Base-by-base conservation (phyloP, 1,140 invertebrate species). In the Rhyzopertha dominica region DNA sequence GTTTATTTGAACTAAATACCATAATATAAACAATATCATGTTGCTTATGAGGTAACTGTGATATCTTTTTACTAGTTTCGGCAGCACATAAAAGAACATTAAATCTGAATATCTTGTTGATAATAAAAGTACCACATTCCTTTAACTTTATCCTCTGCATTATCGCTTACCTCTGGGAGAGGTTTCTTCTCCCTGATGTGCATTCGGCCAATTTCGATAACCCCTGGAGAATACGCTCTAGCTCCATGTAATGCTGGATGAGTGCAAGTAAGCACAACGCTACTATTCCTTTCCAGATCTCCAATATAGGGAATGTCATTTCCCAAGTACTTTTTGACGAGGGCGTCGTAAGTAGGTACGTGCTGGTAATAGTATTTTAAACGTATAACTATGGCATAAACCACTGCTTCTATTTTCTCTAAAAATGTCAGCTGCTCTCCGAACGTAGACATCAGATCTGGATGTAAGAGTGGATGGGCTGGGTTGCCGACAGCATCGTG, bases 201-300 rank as follows among this genome's bases (percentile, higher is more conserved):
- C n/a, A n/a, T n/a, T n/a, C n/a, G n/a, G n/a, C 69, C 68, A 22
- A 74, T 51, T 39, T 67, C 58, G 9, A 74, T 50, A 4, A 73
- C 58, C 32, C 48, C 62, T 7, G 72, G 69, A 5, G 68, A 58
- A 4, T 65, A 52, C 3, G 74, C 67, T 22, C 65, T 56, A 25
- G 64, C n/a, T n/a, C 62, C 56, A n/a, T n/a, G n/a, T n/a, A n/a
- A n/a, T n/a, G n/a, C n/a, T n/a, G n/a, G n/a, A n/a, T n/a, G n/a
- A n/a, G n/a, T n/a, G n/a, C n/a, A n/a, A n/a, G n/a, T n/a, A n/a
- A 58, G 23, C 10, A 56, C 25, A 2, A 53, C 10, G 44, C 56
- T 55, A 12, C 50, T 35, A 37, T 56, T 56, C 31, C 35, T 44
- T 16, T 47, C 53, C 1, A 58, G 48, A 37, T 58, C 51, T 9